Base-by-base conservation (phyloP, 2,797 vertebrate species). In the Catamblyrhynchus diadema region DNA sequence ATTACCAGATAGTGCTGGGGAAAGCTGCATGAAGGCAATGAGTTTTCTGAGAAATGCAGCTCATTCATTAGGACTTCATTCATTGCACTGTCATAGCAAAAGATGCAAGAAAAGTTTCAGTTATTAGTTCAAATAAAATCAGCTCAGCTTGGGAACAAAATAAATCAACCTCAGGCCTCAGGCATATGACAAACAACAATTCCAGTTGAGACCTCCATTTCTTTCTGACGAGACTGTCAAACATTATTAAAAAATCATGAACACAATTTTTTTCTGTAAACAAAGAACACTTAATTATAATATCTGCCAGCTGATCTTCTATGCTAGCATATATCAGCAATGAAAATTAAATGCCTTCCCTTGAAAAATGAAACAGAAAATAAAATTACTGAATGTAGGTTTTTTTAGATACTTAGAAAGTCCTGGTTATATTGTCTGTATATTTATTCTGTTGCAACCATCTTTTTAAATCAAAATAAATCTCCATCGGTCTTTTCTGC, bases 231-330 rank as follows among this genome's bases (percentile, higher is more conserved):
- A 79, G 81, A 60, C 50, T 70, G 81, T 91, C 93, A 93, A 94
- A 88, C 65, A 54, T 73, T 88, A 95, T 90, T 93, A 95, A 95
- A 91, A 94, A 96, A 75, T 81, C 73, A 94, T 85, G 77, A 96
- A 60, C 41, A n/a, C 62, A 65, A 22, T 93, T 86, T 93, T 88
- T 88, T 88, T 79, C 89, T 90, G 83, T 96, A 94, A 93, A 88
- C 64, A 93, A 83, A 80, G 74, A 91, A 64, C 19, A 22, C 27
- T 81, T 70, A 37, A 44, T 92, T 92, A 73, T 84, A 93, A 91
- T 86, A 95, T 83, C 89, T 90, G 73, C 77, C 51, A 67, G 33
- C 80, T 70, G 67, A 94, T 91, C 77, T 83, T 89, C 73, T 25
- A 28, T 64, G 41, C 54, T 41, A 66, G 53, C 32, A 28, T 66